A percentile compares a stretch with the other conserved stretches of the same genome.
Evolutionary conservation across 2,113 vertebrate species (phyloP).

Genomic region (Phoenicopterus ruber): DNA sequence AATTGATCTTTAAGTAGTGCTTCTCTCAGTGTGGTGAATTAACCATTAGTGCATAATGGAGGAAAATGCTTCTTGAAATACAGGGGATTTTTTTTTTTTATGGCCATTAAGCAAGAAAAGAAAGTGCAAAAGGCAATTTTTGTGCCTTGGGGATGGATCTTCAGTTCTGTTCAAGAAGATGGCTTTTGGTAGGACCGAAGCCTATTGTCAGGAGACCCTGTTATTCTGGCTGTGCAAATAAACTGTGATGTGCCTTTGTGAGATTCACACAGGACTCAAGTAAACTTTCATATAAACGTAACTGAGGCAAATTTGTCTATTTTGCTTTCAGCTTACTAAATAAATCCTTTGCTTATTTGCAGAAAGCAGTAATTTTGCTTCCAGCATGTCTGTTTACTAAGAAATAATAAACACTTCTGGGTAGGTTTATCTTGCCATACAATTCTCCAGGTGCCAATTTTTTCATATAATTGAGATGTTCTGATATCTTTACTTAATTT

Average conservation of each 20-base stretch:
- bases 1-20: not conserved
- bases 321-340: not conserved
- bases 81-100: not conserved
- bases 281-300: not conserved
- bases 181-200: not conserved
- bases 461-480: not conserved
- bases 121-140: not conserved
- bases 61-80: not conserved
- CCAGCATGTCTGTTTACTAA: not conserved
- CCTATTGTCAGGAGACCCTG: not conserved
- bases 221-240: not conserved
- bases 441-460: not conserved
- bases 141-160: not conserved
- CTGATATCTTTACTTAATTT: not conserved
- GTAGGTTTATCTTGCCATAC: not conserved
- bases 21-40: not conserved
- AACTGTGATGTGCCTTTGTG: not conserved
- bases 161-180: not conserved
- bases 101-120: not conserved
- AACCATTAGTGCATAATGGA: not conserved
- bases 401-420: not conserved
- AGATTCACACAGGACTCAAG: not conserved
- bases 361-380: constrained; percentile 22
- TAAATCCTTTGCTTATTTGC: constrained; percentile 21
- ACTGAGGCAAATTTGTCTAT: not conserved